Evolutionary conservation across 92 coral and sea anemone species (phyloP).

Genomic region (Siderastrea radians): DNA sequence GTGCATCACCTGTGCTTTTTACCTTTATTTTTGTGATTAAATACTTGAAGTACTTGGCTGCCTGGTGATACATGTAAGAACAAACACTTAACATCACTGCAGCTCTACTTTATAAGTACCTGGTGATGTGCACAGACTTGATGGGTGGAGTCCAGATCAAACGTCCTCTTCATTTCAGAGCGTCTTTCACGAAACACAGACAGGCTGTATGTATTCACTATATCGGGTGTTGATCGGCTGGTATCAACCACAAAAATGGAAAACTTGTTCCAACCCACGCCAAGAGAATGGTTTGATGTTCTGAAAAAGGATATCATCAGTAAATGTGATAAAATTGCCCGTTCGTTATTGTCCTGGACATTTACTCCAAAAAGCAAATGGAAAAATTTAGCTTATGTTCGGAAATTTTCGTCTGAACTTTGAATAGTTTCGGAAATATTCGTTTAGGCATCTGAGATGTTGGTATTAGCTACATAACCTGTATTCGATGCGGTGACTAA

Average conservation of each 20-base stretch:
- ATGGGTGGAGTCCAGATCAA: slow-evolving; percentile 46
- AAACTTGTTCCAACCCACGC: slow-evolving; percentile 91
- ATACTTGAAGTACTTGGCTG: not conserved
- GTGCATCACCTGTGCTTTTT: not conserved
- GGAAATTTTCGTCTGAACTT: too few species aligned
- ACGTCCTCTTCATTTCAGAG: slow-evolving; percentile 37
- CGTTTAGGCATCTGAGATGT: too few species aligned
- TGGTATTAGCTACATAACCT: too few species aligned
- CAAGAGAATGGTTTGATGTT: slow-evolving; percentile 74
- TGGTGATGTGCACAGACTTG: slow-evolving; percentile 75
- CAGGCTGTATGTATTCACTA: slow-evolving; percentile 55
- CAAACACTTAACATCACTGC: not conserved
- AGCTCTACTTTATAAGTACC: slow-evolving; percentile 28
- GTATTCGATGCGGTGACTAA: too few species aligned
- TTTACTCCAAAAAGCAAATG: too few species aligned
- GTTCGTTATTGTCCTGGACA: too few species aligned
- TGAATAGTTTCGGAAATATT: too few species aligned
- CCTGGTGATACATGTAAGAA: not conserved
- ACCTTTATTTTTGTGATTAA: too few species aligned
- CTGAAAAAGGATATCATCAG: slow-evolving; percentile 33
- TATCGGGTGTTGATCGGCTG: slow-evolving; percentile 15
- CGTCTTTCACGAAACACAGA: slow-evolving; percentile 79
- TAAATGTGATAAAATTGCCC: not conserved
- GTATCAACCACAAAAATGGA: slow-evolving; percentile 68
- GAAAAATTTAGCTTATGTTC: too few species aligned